Evolutionary conservation across 2,113 vertebrate genomes (phyloP).

Genomic region (Sciurus niger): DNA sequence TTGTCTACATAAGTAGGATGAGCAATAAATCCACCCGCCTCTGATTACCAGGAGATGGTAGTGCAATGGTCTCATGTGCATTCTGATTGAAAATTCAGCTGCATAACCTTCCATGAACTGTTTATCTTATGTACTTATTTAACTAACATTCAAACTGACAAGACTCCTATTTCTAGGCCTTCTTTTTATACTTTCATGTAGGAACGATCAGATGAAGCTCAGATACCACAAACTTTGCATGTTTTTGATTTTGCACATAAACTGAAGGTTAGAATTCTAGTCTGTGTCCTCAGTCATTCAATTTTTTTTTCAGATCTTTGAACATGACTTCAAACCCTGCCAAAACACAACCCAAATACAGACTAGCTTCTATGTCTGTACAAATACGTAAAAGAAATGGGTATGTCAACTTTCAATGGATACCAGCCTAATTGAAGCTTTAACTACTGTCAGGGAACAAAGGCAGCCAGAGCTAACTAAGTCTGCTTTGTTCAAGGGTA

Average conservation of each 20-base stretch:
- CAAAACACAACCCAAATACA: conserved; percentile 91
- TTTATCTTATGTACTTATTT: conserved; percentile 93
- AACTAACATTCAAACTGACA: conserved; percentile 93
- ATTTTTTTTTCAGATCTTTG: conserved; percentile 88
- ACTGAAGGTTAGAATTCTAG: conserved; percentile 92
- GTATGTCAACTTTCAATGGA: conserved; percentile 88
- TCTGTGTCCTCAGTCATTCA: conserved; percentile 91
- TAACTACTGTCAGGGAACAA: conserved; percentile 87
- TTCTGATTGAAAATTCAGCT: conserved; percentile 91
- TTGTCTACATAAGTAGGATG: conserved; percentile 68
- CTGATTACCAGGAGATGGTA: conserved; percentile 81
- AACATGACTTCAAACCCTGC: conserved; percentile 92
- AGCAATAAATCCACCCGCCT: conserved; percentile 81
- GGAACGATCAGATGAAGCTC: conserved; percentile 89
- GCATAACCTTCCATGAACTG: conserved; percentile 91
- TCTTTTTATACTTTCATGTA: conserved; percentile 91
- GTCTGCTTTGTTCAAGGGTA: conserved; percentile 87
- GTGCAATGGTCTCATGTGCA: conserved; percentile 83
- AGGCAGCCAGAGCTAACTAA: conserved; percentile 83
- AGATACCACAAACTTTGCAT: conserved; percentile 92
- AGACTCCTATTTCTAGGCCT: conserved; percentile 89
- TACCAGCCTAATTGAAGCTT: conserved; percentile 90
- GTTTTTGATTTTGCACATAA: conserved; percentile 92
- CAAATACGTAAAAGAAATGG: conserved; percentile 90
- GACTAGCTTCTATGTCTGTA: conserved; percentile 89